Percentiles rank a stretch among this genome's conserved stretches.
These are phyloP conservation scores for Semicossyphus pulcher DNA, from an alignment of 2,113 vertebrate genomes.

Conservation along the genomic window DNA sequence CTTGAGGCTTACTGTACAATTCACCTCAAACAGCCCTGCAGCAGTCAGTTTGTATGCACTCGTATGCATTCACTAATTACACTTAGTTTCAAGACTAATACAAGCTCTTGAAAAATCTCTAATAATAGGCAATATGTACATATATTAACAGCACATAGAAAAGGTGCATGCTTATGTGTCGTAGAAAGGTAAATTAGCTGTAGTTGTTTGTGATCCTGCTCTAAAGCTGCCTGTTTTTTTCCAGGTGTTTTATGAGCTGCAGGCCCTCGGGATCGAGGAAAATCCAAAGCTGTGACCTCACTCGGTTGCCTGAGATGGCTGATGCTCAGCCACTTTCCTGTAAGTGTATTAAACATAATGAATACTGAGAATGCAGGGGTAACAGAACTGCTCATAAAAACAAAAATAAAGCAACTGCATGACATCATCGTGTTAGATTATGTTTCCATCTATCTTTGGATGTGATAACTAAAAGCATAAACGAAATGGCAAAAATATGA, in stretches of 20 bases:
- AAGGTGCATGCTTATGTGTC: no score
- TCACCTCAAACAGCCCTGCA: not conserved
- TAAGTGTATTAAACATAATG: slow-evolving; percentile 57
- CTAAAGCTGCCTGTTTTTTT: slow-evolving; percentile 4
- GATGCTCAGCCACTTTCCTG: slow-evolving; percentile 57
- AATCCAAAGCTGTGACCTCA: slow-evolving; percentile 66
- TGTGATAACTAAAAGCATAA: slow-evolving; percentile 27
- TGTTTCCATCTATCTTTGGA: slow-evolving; percentile 28
- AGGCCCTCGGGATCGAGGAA: slow-evolving; percentile 42
- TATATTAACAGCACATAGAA: no score
- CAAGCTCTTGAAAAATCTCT: no score
- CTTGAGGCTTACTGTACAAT: not conserved
- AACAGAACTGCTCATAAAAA: slow-evolving; percentile 52
- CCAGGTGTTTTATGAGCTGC: slow-evolving; percentile 61
- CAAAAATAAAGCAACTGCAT: slow-evolving; percentile 28
- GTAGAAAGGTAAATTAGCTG: slow-evolving; percentile 5
- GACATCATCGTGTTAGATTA: slow-evolving; percentile 29
- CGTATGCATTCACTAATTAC: slow-evolving; percentile 2
- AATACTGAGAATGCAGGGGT: slow-evolving; percentile 37
- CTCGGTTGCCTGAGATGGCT: slow-evolving; percentile 37
- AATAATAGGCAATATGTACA: no score
- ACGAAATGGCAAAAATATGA: not conserved
- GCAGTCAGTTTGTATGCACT: not conserved
- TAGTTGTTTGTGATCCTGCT: not conserved
- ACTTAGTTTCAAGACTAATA: no score